phyloP scores from a whole-genome alignment of 2,113 vertebrate species.

The Nipponia nippon region DNA sequence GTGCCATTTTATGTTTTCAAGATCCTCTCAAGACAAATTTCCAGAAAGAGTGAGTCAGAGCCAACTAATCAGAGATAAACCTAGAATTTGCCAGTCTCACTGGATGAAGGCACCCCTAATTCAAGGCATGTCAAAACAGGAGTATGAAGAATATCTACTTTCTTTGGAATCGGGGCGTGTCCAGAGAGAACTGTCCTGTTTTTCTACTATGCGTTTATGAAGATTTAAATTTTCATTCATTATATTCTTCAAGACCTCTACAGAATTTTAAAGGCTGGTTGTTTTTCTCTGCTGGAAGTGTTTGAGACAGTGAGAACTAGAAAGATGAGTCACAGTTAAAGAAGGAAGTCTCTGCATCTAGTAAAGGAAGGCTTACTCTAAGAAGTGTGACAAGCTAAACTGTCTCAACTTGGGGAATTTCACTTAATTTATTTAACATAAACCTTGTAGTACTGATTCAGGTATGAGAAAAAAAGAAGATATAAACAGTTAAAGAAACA shows the following conservation, averaged over 20 bases:
- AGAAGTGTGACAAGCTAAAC: background rate
- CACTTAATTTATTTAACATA: background rate
- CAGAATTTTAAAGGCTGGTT: background rate
- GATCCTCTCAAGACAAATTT: background rate
- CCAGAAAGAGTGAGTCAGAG: background rate
- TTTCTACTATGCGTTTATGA: background rate
- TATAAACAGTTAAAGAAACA: background rate
- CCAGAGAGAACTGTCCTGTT: background rate
- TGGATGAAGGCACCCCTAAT: background rate
- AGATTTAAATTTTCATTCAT: background rate
- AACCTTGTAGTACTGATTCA: background rate
- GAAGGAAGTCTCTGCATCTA: background rate
- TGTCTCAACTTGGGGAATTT: background rate
- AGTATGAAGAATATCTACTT: background rate
- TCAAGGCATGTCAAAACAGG: background rate
- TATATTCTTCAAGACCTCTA: background rate
- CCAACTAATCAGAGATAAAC: background rate
- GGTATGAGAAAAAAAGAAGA: background rate
- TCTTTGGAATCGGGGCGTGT: background rate
- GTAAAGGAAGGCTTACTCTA: background rate
- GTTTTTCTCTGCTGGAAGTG: background rate
- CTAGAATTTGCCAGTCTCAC: background rate
- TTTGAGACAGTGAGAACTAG: background rate
- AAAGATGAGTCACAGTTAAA: background rate
- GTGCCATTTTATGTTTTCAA: background rate